phyloP scores from a whole-genome alignment of 2,797 vertebrate species.

The Alectoris magna region DNA sequence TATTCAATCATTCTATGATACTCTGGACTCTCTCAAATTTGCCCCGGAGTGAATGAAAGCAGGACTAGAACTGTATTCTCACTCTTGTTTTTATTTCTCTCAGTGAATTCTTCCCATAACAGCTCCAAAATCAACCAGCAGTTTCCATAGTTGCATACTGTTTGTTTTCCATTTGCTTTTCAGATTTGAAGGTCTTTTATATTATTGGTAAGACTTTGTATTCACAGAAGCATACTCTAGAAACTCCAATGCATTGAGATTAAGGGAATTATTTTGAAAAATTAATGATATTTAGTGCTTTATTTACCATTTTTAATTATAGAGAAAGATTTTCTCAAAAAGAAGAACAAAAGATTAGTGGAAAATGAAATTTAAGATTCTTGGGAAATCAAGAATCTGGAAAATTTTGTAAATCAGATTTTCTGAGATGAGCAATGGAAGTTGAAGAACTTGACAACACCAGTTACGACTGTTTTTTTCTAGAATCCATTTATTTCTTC shows the following conservation, averaged over 20 bases:
- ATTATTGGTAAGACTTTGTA: neutral
- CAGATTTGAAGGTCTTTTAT: neutral
- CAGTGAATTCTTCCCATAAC: neutral
- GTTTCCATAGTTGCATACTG: neutral
- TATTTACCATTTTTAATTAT: neutral
- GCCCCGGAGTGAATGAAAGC: neutral
- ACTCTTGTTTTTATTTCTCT: neutral
- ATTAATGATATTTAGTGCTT: neutral
- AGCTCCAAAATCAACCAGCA: neutral
- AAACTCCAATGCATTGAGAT: neutral
- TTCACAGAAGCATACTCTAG: neutral
- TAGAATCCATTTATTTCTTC: neutral
- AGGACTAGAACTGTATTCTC: neutral
- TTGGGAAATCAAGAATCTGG: neutral
- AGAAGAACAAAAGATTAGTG: neutral
- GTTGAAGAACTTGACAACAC: neutral
- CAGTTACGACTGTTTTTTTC: neutral
- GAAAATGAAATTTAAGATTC: neutral
- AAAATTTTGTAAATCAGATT: neutral
- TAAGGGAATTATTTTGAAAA: neutral
- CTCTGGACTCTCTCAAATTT: neutral
- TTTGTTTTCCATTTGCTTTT: neutral
- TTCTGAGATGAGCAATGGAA: neutral
- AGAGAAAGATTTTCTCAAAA: neutral
- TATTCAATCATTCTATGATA: too few relatives aligned